Conservation (phyloP, 2,797 vertebrate species). For the Sibirionetta formosa region DNA sequence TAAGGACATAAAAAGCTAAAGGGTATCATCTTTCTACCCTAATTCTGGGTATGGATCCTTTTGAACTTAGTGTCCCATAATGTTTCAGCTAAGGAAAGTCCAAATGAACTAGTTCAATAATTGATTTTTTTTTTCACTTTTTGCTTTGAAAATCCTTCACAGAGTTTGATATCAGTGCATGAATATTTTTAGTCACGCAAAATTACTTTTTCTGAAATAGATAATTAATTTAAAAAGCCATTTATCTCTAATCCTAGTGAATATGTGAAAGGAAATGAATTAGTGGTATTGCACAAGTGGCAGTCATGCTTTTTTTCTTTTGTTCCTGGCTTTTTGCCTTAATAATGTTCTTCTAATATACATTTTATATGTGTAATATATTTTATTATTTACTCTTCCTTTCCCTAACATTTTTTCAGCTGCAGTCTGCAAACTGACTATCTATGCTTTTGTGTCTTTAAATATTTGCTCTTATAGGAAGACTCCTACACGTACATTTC, state of each 20-base stretch:
- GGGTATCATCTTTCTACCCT: not conserved
- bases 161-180: not conserved
- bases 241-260: not conserved
- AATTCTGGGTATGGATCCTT: not conserved
- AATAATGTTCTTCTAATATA: not conserved
- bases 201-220: not conserved
- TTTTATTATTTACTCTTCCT: conserved; percentile 38
- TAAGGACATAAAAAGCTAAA: not conserved
- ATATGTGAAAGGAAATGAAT: not conserved
- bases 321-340: not conserved
- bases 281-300: not conserved
- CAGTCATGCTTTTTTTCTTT: not conserved
- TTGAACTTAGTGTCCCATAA: not conserved
- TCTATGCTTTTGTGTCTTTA: conserved; percentile 44
- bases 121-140: not conserved
- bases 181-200: not conserved
- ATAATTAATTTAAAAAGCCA: not conserved
- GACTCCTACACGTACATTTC: conserved; percentile 42
- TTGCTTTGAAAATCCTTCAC: not conserved
- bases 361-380: not conserved
- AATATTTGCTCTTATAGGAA: conserved; percentile 62
- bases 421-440: conserved; percentile 21
- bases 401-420: conserved; percentile 55
- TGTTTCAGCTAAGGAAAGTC: not conserved
- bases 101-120: not conserved